Evolutionary conservation across 1,140 invertebrate species (phyloP).

Genomic region (Monochamus saltuarius): DNA sequence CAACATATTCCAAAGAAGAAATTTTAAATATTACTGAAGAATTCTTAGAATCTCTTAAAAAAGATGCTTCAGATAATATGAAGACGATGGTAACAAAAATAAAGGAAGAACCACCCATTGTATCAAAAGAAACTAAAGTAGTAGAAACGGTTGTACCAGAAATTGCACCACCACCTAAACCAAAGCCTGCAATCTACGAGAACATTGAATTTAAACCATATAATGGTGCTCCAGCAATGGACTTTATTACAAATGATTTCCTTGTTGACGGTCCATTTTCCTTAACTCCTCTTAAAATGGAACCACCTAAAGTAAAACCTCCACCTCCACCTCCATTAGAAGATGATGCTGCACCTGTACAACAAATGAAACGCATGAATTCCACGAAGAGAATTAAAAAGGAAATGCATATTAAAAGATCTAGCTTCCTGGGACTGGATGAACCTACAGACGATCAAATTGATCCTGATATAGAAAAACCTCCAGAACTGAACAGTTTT

Average conservation of each 20-base stretch:
- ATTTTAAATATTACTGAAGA: slow-evolving; percentile 26
- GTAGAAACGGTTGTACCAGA: slow-evolving; percentile 9
- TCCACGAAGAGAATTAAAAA: slow-evolving; percentile 84
- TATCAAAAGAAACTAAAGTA: background rate
- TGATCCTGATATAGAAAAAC: slow-evolving; percentile 67
- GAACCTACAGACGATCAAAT: slow-evolving; percentile 67
- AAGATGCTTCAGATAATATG: slow-evolving; percentile 29
- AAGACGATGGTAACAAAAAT: background rate
- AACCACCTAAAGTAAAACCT: slow-evolving; percentile 83
- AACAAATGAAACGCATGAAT: slow-evolving; percentile 66
- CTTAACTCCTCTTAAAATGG: slow-evolving; percentile 61
- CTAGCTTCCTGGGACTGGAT: slow-evolving; percentile 83
- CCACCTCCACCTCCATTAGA: slow-evolving; percentile 73
- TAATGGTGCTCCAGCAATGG: slow-evolving; percentile 17
- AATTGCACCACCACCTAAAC: slow-evolving; percentile 10
- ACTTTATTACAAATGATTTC: slow-evolving; percentile 37
- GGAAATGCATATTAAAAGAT: slow-evolving; percentile 78
- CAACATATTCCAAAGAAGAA: slow-evolving; percentile 17
- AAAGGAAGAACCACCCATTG: slow-evolving; percentile 11
- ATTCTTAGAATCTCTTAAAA: slow-evolving; percentile 23
- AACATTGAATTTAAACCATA: slow-evolving; percentile 29
- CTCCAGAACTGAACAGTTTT: slow-evolving; percentile 77
- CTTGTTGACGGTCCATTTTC: slow-evolving; percentile 38
- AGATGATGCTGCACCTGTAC: slow-evolving; percentile 47
- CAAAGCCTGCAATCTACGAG: slow-evolving; percentile 36